Evolutionary conservation across 1,140 invertebrate species (phyloP).

Genomic region (Maconellicoccus hirsutus): DNA sequence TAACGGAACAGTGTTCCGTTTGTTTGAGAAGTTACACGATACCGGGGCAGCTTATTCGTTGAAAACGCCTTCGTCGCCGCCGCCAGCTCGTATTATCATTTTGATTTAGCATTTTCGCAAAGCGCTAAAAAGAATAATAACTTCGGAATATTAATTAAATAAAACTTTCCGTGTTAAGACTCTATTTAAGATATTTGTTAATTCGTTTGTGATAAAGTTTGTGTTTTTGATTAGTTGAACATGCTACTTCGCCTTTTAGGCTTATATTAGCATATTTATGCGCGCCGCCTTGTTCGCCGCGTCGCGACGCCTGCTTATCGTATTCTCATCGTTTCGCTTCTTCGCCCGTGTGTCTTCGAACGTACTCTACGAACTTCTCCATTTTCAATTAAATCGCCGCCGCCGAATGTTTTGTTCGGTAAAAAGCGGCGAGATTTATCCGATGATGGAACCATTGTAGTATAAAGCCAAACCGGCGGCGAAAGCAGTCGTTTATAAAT

Average conservation of each 20-base stretch:
- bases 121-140: constrained; percentile 19
- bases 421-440: not conserved
- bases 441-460: not conserved
- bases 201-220: constrained; percentile 21
- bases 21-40: too few species aligned
- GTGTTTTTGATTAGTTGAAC: constrained; percentile 21
- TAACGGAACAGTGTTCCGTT: too few species aligned
- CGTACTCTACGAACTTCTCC: not conserved
- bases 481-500: not conserved
- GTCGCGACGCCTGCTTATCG: too few species aligned
- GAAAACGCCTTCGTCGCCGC: too few species aligned
- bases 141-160: constrained; percentile 19
- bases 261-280: constrained; percentile 17
- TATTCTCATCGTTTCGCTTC: too few species aligned
- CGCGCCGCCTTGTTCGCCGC: not conserved
- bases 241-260: constrained; percentile 19
- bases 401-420: not conserved
- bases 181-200: constrained; percentile 23
- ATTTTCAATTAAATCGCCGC: constrained; percentile 1
- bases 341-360: not conserved
- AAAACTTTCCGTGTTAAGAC: constrained; percentile 20
- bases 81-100: not conserved
- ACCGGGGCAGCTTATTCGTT: too few species aligned
- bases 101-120: constrained; percentile 13
- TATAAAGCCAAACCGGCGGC: not conserved